Conservation (phyloP, 2,797 vertebrate genomes). For the Lepilemur septentrionalis region DNA sequence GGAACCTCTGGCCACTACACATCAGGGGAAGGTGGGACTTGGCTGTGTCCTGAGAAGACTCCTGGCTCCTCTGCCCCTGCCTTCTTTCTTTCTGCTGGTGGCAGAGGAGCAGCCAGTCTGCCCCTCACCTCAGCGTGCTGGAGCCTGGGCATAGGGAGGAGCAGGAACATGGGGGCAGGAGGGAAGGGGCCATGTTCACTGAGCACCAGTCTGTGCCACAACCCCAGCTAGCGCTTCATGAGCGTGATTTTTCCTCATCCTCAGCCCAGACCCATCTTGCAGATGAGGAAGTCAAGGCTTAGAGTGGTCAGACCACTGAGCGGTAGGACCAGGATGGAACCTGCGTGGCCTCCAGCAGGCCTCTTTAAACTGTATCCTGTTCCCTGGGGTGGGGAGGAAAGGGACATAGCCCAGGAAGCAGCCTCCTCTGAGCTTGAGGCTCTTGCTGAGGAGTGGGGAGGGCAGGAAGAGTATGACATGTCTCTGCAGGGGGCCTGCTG, state of each 20-base stretch:
- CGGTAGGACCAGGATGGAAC: not conserved
- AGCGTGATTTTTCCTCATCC: not conserved
- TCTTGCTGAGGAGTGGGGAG: not conserved
- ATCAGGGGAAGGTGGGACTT: not conserved
- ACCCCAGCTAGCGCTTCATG: not conserved
- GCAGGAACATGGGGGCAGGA: not conserved
- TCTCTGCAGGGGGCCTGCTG: not conserved
- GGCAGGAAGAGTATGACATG: not conserved
- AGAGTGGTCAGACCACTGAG: not conserved
- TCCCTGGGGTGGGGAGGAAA: not conserved
- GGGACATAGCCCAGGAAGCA: not conserved
- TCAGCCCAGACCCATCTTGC: not conserved
- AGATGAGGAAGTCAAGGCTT: not conserved
- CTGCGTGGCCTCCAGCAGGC: not conserved
- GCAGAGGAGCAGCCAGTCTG: not conserved
- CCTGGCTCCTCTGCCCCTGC: not conserved
- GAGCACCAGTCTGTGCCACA: not conserved
- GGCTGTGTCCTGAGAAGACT: not conserved
- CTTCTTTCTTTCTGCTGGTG: not conserved
- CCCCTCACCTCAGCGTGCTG: no score
- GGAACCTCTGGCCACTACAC: not conserved
- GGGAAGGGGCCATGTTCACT: fast-evolving
- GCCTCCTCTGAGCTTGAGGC: not conserved
- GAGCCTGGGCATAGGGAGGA: not conserved
- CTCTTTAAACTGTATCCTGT: not conserved